phyloP scores from a whole-genome alignment of 2,113 vertebrate species.

The Zapus hudsonius region DNA sequence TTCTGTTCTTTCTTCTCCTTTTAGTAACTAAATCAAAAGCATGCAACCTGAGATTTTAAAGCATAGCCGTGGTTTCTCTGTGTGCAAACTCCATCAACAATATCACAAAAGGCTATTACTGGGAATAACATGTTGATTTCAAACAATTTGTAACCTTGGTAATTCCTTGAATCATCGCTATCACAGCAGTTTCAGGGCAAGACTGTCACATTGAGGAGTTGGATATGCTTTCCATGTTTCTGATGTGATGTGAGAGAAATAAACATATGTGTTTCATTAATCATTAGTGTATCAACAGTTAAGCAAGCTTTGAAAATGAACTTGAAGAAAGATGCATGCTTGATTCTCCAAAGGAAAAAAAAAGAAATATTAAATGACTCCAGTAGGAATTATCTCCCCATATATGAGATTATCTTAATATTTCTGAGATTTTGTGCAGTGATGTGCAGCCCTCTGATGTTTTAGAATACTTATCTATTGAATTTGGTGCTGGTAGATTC shows the following conservation, averaged over 20 bases:
- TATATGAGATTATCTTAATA: not conserved
- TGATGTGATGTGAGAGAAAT: not conserved
- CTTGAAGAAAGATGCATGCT: not conserved
- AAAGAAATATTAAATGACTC: not conserved
- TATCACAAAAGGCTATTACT: constrained; percentile 38
- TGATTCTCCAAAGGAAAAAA: not conserved
- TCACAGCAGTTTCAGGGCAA: not conserved
- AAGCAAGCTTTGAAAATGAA: not conserved
- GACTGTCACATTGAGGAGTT: not conserved
- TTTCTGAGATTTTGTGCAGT: not conserved
- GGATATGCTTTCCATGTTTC: not conserved
- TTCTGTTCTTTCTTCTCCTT: not conserved
- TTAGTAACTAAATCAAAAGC: constrained; percentile 56
- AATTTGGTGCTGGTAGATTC: not conserved
- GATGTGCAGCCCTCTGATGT: not conserved
- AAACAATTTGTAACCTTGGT: not conserved
- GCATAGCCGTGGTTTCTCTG: not conserved
- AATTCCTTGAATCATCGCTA: not conserved
- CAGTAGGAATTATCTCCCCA: not conserved
- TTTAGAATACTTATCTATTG: not conserved
- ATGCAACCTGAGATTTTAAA: not conserved
- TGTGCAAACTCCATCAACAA: not conserved
- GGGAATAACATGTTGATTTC: not conserved
- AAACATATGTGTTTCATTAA: not conserved
- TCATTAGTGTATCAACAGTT: not conserved